Conservation (phyloP, 2,888 invertebrate genomes). For the Liposcelis brunnea region DNA sequence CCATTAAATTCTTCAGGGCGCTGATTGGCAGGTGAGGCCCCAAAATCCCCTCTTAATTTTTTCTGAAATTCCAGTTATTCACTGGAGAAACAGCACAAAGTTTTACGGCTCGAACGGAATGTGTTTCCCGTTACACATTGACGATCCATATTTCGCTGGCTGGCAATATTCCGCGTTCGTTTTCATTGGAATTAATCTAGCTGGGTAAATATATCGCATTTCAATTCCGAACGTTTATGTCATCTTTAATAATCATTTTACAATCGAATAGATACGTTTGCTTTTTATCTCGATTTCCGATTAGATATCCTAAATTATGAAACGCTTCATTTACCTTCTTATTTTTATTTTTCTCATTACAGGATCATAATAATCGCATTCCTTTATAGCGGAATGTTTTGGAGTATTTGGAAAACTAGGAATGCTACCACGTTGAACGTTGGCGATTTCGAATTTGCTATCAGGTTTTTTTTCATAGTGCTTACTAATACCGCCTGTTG, state of each 20-base stretch:
- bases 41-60: too few relatives aligned
- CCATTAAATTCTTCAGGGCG: not conserved
- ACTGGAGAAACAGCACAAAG: slow-evolving; percentile 38
- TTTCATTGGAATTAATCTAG: slow-evolving; percentile 44
- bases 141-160: slow-evolving; percentile 44
- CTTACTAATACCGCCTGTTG: slow-evolving; percentile 51
- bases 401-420: slow-evolving; percentile 43
- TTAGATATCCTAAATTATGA: too few relatives aligned
- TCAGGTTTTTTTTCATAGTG: slow-evolving; percentile 51
- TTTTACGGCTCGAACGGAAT: slow-evolving; percentile 50
- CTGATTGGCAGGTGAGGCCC: too few relatives aligned
- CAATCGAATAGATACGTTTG: too few relatives aligned
- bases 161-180: slow-evolving; percentile 57
- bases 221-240: not conserved
- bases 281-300: too few relatives aligned
- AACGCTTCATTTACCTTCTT: not conserved
- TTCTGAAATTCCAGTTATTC: slow-evolving; percentile 26
- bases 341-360: slow-evolving; percentile 15
- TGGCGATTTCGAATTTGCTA: slow-evolving; percentile 44
- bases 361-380: slow-evolving; percentile 38
- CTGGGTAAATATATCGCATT: slow-evolving; percentile 26
- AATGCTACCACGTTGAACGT: slow-evolving; percentile 37
- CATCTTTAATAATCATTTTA: not conserved
- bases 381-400: slow-evolving; percentile 42
- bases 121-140: slow-evolving; percentile 52